phyloP scores from a whole-genome alignment of 2,888 invertebrate species.

The Heterodera filipjevi region DNA sequence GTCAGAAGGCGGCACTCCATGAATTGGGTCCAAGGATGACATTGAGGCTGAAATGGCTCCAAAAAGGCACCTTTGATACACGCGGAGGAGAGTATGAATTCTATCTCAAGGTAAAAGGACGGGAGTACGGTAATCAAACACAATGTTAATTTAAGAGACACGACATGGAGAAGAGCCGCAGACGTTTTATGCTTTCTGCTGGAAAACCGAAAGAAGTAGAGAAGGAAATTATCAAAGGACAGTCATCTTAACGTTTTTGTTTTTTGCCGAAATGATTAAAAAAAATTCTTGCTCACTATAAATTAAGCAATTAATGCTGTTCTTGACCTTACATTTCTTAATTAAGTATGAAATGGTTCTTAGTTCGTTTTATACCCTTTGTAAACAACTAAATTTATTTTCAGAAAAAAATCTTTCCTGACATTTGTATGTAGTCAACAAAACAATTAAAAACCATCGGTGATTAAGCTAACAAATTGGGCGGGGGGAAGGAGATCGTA shows the following conservation, averaged over 20 bases:
- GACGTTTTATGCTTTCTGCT: constrained; percentile 83
- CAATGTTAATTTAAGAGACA: constrained; percentile 79
- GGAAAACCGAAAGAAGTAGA: background rate
- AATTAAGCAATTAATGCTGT: too few species aligned
- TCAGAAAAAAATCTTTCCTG: background rate
- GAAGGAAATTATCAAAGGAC: background rate
- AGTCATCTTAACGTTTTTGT: background rate
- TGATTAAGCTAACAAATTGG: background rate
- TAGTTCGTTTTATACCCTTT: too few species aligned
- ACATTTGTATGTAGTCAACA: background rate
- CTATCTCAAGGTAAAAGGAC: constrained; percentile 72
- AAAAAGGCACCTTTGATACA: constrained; percentile 95
- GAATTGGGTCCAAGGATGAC: constrained; percentile 98
- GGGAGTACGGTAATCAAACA: background rate
- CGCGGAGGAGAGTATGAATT: constrained; percentile 96
- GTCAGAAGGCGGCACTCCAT: constrained; percentile 75
- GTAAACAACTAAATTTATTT: background rate
- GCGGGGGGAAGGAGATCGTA: background rate
- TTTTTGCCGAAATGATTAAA: background rate
- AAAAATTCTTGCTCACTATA: too few species aligned
- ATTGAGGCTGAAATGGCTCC: constrained; percentile 84
- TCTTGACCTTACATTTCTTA: too few species aligned
- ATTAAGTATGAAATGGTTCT: too few species aligned
- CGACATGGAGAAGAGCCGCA: constrained; percentile 87
- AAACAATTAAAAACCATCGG: background rate